These are phyloP conservation scores for Chiloscyllium punctatum DNA, from an alignment of 2,797 vertebrate genomes.

Conservation along the genomic window DNA sequence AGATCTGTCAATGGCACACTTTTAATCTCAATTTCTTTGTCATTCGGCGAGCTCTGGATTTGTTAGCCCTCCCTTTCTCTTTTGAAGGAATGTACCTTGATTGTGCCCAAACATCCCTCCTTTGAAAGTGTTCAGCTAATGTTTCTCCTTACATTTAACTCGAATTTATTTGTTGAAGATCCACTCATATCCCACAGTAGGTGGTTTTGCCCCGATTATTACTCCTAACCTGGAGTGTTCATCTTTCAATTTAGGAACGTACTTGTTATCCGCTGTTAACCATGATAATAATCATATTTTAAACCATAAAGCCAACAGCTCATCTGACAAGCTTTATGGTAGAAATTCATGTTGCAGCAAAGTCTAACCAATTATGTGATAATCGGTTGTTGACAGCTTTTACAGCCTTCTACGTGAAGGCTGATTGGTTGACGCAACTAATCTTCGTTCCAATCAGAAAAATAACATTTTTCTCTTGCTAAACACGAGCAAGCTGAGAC, in stretches of 20 bases:
- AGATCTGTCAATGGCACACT: too few relatives aligned
- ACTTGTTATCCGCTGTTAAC: background rate
- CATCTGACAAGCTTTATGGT: background rate
- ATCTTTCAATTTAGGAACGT: background rate
- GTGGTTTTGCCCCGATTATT: too few relatives aligned
- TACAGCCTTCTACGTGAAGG: background rate
- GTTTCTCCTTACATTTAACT: too few relatives aligned
- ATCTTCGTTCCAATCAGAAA: background rate
- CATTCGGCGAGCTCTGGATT: too few relatives aligned
- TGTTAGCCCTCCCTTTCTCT: too few relatives aligned
- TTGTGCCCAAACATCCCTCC: too few relatives aligned
- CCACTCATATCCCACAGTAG: too few relatives aligned
- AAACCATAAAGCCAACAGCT: background rate
- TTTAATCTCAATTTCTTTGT: too few relatives aligned
- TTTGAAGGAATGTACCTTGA: too few relatives aligned
- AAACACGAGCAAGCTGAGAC: background rate
- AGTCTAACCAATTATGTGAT: background rate
- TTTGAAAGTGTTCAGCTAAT: too few relatives aligned
- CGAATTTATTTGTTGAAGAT: too few relatives aligned
- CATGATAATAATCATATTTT: background rate
- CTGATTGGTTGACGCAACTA: background rate
- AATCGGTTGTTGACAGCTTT: background rate
- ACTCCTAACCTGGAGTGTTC: too few relatives aligned
- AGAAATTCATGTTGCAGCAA: background rate
- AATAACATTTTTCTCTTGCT: background rate